Evolutionary conservation across 2,797 vertebrate genomes (phyloP).

Genomic region (Okamejei kenojei): DNA sequence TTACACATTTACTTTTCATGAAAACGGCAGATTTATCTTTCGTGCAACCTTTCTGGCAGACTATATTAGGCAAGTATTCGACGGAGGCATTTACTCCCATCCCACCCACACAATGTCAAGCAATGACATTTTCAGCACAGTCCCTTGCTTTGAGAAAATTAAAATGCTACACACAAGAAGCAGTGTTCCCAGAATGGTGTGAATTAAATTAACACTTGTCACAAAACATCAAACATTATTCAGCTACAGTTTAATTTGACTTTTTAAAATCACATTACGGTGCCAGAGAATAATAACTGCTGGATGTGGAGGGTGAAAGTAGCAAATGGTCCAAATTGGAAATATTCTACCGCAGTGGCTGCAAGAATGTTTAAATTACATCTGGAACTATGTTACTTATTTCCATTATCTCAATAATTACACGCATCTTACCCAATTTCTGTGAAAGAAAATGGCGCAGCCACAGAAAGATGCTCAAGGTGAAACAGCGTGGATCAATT

Average conservation of each 20-base stretch:
- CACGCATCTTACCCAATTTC: not conserved
- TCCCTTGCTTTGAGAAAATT: not conserved
- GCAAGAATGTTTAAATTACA: not conserved
- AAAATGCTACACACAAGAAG: not conserved
- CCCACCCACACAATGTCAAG: not conserved
- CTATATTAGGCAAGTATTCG: not conserved
- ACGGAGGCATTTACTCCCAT: not conserved
- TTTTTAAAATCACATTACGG: not conserved
- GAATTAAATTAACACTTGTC: slow-evolving; percentile 31
- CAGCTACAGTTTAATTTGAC: not conserved
- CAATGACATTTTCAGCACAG: not conserved
- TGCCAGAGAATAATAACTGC: not conserved
- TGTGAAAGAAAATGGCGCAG: not conserved
- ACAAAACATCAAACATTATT: not conserved
- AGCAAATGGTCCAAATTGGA: not conserved
- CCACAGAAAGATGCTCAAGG: not conserved
- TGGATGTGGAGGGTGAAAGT: no score
- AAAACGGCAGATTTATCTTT: not conserved
- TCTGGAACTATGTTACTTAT: not conserved
- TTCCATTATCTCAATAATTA: not conserved
- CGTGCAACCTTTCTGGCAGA: not conserved
- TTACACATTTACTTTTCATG: not conserved
- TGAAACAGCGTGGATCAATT: not conserved
- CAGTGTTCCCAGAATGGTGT: not conserved
- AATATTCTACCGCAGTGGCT: no score